Conservation (phyloP, 2,797 vertebrate genomes). For the Acanthornis magna region DNA sequence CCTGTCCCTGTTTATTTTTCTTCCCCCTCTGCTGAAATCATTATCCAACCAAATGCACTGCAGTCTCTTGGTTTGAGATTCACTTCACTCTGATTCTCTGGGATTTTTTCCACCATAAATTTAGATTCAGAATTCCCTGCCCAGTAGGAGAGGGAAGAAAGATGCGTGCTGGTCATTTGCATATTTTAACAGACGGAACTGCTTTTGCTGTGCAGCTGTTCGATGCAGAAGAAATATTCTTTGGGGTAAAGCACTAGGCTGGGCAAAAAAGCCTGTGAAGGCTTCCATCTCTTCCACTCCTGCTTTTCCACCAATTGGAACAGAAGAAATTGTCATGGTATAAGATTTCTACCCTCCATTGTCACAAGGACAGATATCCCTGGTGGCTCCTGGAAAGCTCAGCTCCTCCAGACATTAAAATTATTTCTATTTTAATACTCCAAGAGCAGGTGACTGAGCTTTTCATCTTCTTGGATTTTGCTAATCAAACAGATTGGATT, state of each 20-base stretch:
- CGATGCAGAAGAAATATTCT: conserved; percentile 60
- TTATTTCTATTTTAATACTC: not conserved
- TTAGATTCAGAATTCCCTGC: conserved; percentile 66
- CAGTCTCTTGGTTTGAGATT: not conserved
- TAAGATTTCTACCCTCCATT: not conserved
- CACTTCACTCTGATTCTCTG: not conserved
- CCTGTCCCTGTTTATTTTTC: not conserved
- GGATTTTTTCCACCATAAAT: conserved; percentile 36
- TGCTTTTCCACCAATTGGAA: conserved; percentile 8
- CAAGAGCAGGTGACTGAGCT: not conserved
- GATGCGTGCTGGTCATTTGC: conserved; percentile 49
- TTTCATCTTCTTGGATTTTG: not conserved
- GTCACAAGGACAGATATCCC: not conserved
- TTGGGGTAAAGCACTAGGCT: conserved; percentile 50
- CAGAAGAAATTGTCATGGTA: not conserved
- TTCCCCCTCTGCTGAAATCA: not conserved
- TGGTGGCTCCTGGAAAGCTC: not conserved
- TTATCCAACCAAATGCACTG: not conserved
- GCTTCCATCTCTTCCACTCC: not conserved
- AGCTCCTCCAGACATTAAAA: not conserved
- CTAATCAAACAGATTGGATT: not conserved
- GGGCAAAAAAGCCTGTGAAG: conserved; percentile 1
- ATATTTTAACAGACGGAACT: conserved; percentile 66
- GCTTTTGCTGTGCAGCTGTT: conserved; percentile 63
- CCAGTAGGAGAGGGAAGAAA: conserved; percentile 61